Base-by-base conservation (phyloP, 2,888 invertebrate species). In the Ischnus inquisitorius region DNA sequence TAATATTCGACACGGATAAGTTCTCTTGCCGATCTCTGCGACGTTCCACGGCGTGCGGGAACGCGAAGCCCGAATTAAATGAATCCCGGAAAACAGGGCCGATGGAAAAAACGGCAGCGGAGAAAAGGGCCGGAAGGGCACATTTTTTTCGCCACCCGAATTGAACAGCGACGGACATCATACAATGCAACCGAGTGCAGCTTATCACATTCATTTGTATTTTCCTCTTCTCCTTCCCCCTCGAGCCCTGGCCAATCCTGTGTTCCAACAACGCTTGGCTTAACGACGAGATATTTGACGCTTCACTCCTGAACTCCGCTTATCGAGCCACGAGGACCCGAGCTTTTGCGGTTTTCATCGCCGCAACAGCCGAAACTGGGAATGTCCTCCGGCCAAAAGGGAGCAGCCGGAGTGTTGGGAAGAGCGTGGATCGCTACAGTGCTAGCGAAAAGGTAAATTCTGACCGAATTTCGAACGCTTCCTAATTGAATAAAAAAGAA, bases 181-280 rank as follows among this genome's bases (percentile, higher is more conserved):
- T 54, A 19, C 12, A 22, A 22, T 54, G 25, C 51, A 51, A 54
- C 64, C 14, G 51, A 51, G 71, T 39, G 60, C 48, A 48, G 16
- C 14, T 48, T 46, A 22, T 67, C 41, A 3, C 25, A n/a, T 78
- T 77, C 25, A 72, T 77, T 67, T 60, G 60, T 67, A 72, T 65
- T 43, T n/a, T 41, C 34, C n/a, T 46, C 25, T 62, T 39, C 39
- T 25, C 51, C 54, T 41, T 51, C 14, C 39, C 22, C 41, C 39
- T n/a, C 22, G 12, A 12, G 4, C 65, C 10, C 51, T 19, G 6
- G 8, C 8, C 3, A 54, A 12, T 54, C 22, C 54, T 10, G 3
- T 46, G 2, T 51, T 25, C 34, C 12, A 34, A 4, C n/a, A 14
- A 22, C 39, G 22, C 22, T 39, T 16, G 41, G 41, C 76, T 54